Evolutionary conservation across 2,888 invertebrate genomes (phyloP).

Genomic region (Heliconius cydno): DNA sequence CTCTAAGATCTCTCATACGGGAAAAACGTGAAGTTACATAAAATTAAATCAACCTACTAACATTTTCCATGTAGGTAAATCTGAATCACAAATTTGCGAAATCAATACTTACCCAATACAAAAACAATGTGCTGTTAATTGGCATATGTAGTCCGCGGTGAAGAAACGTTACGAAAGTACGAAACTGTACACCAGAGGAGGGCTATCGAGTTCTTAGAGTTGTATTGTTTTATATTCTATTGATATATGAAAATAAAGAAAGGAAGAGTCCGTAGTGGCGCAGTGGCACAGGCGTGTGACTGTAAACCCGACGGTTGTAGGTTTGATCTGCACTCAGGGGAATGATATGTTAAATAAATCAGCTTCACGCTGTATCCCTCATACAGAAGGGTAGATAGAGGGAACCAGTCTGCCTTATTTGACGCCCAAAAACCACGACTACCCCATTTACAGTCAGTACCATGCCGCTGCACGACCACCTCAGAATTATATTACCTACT

Average conservation of each 20-base stretch:
- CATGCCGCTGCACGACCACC: neutral
- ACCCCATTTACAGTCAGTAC: neutral
- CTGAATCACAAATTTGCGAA: slow-evolving; percentile 2
- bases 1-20: neutral
- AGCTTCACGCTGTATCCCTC: neutral
- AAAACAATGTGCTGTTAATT: slow-evolving; percentile 18
- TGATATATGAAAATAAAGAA: neutral
- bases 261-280: no score
- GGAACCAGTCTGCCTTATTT: no score
- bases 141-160: slow-evolving; percentile 18
- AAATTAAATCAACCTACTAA: no score
- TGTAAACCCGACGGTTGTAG: no score
- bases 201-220: slow-evolving; percentile 11
- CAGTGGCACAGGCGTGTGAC: no score
- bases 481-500: neutral
- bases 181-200: slow-evolving; percentile 26
- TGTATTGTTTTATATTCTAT: slow-evolving; percentile 14
- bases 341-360: neutral
- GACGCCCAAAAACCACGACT: neutral
- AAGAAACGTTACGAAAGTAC: slow-evolving; percentile 19
- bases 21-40: neutral
- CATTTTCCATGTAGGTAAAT: neutral
- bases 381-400: neutral
- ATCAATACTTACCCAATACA: slow-evolving; percentile 22
- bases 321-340: no score